Evolutionary conservation across 2,797 vertebrate genomes (phyloP).

Genomic region (Discoglossus pictus): DNA sequence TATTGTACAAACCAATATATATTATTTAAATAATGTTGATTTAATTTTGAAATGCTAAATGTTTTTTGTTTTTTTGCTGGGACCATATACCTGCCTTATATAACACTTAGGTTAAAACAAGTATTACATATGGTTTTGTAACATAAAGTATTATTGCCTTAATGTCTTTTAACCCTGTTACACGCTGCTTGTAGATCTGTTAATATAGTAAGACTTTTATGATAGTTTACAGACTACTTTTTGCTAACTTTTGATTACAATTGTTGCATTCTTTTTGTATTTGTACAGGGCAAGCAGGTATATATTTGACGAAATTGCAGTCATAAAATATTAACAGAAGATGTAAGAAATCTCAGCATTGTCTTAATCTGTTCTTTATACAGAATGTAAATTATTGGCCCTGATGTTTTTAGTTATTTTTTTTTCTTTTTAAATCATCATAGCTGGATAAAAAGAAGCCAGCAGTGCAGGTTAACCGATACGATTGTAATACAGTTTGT

Average conservation of each 20-base stretch:
- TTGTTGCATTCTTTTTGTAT: constrained; percentile 91
- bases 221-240: constrained; percentile 86
- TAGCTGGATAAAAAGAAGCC: constrained; percentile 74
- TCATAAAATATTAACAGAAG: constrained; percentile 96
- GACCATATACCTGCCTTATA: constrained; percentile 86
- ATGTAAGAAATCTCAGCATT: constrained; percentile 97
- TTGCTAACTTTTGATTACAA: constrained; percentile 79
- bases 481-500: constrained; percentile 97
- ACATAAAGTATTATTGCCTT: constrained; percentile 77
- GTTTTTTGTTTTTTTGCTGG: constrained; percentile 74
- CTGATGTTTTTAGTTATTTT: constrained; percentile 85
- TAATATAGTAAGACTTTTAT: constrained; percentile 78
- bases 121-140: constrained; percentile 81
- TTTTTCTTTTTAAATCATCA: constrained; percentile 69
- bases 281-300: constrained; percentile 92
- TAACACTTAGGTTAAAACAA: constrained; percentile 71
- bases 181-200: constrained; percentile 80
- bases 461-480: constrained; percentile 77
- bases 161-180: constrained; percentile 81
- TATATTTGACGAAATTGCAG: constrained; percentile 87
- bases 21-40: constrained; percentile 65
- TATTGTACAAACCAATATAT: constrained; percentile 68
- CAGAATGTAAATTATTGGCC: constrained; percentile 92
- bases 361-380: constrained; percentile 82
- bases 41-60: constrained; percentile 76